Conservation (phyloP, 2,888 invertebrate species). For the Drosophila greeni region DNA sequence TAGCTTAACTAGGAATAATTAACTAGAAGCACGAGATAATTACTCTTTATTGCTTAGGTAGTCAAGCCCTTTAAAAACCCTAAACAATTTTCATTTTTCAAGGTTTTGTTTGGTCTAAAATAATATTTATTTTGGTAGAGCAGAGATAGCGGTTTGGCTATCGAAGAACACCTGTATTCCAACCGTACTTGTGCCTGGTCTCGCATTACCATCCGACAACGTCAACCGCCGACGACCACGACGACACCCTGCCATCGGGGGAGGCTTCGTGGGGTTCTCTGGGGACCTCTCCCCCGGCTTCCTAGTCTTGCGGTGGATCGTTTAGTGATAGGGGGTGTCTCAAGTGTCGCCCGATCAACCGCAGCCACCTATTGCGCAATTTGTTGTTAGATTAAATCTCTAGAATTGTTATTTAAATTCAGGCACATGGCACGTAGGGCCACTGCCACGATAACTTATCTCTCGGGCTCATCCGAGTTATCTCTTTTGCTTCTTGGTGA, state of each 20-base stretch:
- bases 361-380: constrained; percentile 36
- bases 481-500: constrained; percentile 12
- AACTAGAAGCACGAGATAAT: too few species aligned
- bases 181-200: constrained; percentile 11
- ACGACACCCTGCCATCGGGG: constrained; percentile 30
- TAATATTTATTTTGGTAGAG: not conserved
- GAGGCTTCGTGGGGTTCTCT: constrained; percentile 7
- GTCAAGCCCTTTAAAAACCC: not conserved
- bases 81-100: not conserved
- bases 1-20: too few species aligned
- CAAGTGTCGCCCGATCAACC: constrained; percentile 37
- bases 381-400: constrained; percentile 26
- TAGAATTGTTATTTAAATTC: constrained; percentile 37
- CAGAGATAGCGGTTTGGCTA: not conserved
- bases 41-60: not conserved
- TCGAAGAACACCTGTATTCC: constrained; percentile 9
- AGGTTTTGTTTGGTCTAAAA: not conserved
- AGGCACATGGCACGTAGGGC: constrained; percentile 28
- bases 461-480: constrained; percentile 28
- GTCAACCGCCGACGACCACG: constrained; percentile 8
- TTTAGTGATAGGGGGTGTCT: constrained; percentile 17
- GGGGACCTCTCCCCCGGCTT: constrained; percentile 13
- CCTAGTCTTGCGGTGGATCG: constrained; percentile 39
- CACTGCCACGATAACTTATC: constrained; percentile 31
- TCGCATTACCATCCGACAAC: constrained; percentile 38